Evolutionary conservation across 2,113 vertebrate species (phyloP), one percentile per base, ranked within the genome.

Genomic region (Crocuta crocuta): DNA sequence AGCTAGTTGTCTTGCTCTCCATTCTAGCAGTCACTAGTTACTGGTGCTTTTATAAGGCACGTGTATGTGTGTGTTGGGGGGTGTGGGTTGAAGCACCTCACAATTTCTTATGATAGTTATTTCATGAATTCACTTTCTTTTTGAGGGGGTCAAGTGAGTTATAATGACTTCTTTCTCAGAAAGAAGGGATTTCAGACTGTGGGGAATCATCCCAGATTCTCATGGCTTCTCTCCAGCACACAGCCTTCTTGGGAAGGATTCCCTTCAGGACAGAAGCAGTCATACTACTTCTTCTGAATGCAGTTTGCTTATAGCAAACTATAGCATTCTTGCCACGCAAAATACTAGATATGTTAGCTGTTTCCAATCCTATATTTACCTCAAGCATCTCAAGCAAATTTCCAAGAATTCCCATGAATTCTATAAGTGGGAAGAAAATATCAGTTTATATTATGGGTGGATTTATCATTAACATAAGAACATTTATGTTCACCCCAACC

Each of bases 361-460:
- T 1, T 84, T 31, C 26, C 24, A 81, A 23, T n/a, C 10, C 48
- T 70, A 28, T 1, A 71, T 84, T 68, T 39, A 88, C 73, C 50
- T 55, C 35, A 73, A 66, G 10, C 16, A 79, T 90, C 48, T 48
- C 23, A 17, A 55, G n/a, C 21, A 61, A 89, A 91, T 85, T 91
- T 85, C 33, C 35, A 76, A 63, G 50, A 86, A 73, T 24, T 95
- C 68, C 43, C n/a, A 74, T 85, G 45, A 86, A 92, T 95, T 85
- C 45, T 89, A 15, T 50, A 53, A 65, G 8, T 50, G 24, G 12
- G 15, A 31, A 58, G 10, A 33, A 95, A 82, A 80, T 91, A 68
- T 68, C 31, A 68, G 3, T 53, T 73, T 83, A 63, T 61, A 79
- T 74, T 74, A 71, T 9, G 50, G 19, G 19, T 45, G 53, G 4